Base-by-base conservation (phyloP, 2,797 vertebrate genomes). In the Orientallactaga sibirica region DNA sequence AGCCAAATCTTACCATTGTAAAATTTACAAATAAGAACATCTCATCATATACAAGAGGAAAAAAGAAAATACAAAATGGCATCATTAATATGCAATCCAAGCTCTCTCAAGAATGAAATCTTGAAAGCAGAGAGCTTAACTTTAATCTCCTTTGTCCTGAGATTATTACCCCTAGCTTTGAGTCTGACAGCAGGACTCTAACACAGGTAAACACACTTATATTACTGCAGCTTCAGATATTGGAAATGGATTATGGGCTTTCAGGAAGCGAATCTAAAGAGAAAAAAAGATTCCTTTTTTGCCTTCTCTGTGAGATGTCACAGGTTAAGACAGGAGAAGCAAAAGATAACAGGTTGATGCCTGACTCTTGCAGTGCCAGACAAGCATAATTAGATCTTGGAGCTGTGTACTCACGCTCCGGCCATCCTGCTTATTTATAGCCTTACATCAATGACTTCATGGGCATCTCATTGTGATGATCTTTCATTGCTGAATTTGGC, bases 61-160 rank as follows among this genome's bases (percentile, higher is more conserved):
- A 82, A 68, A 25, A 78, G 71, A 55, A 80, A 93, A 58, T 3
- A 10, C 48, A 43, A 55, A 94, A 77, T 2, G 20, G 11, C 16
- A 19, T 43, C 80, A 70, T 83, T 90, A 11, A 79, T 2, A 73
- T 48, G 37, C 76, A 93, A 37, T 1, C 5, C 27, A 16, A 25
- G 68, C 3, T 33, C 29, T 76, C 76, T 79, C 7, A 86, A 87
- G 48, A 68, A 52, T 8, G 64, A 86, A 74, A 85, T 87, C 15
- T 41, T 67, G 27, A 93, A 58, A 94, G 62, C 18, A 75, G 55
- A 93, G 70, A 92, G 33, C 43, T 83, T 73, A 70, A 80, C 22
- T 64, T 86, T 66, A 37, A 70, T 20, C 43, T 93, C 64, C 19
- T 88, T 66, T 61, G 87, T 92, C 58, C 37, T 8, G 61, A 95